phyloP scores from a whole-genome alignment of 2,797 vertebrate species.

The Periophthalmus magnuspinnatus region DNA sequence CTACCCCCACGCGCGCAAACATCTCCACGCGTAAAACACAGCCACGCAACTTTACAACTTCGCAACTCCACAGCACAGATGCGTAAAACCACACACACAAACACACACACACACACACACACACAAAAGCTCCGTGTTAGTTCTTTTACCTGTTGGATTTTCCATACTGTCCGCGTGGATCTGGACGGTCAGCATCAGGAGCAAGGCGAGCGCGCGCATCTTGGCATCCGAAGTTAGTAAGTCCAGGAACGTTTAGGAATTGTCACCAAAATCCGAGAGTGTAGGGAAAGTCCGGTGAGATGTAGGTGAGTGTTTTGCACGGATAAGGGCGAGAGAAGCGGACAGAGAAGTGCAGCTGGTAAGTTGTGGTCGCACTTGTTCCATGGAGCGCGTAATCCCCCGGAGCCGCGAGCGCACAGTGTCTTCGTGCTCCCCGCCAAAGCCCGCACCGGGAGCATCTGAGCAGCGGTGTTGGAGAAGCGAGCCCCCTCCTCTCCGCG shows the following conservation, averaged over 20 bases:
- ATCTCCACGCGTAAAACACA: not conserved
- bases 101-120: too few species aligned
- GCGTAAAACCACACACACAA: conserved; percentile 7
- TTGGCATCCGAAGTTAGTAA: conserved; percentile 51
- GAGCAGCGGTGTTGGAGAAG: conserved; percentile 60
- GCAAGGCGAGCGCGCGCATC: conserved; percentile 64
- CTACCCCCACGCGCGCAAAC: not conserved
- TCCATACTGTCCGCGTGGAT: conserved; percentile 75
- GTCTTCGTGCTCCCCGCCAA: conserved; percentile 31
- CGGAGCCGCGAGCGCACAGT: conserved; percentile 16
- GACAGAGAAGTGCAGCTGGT: conserved; percentile 8
- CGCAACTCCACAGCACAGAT: not conserved
- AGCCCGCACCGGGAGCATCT: conserved; percentile 66
- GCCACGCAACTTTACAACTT: conserved; percentile 31
- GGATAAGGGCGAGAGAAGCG: too few species aligned
- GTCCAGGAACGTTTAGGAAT: conserved; percentile 54
- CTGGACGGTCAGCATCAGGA: conserved; percentile 70
- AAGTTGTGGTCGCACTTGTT: conserved; percentile 55
- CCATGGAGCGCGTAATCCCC: conserved; percentile 45
- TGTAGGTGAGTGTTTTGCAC: not conserved
- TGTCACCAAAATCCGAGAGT: conserved; percentile 56
- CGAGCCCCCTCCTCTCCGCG: conserved; percentile 18
- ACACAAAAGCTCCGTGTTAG: too few species aligned
- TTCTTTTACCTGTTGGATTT: conserved; percentile 77
- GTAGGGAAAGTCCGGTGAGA: conserved; percentile 32